Conservation (phyloP, 2,113 vertebrate species). For the Oreochromis tanganicae region DNA sequence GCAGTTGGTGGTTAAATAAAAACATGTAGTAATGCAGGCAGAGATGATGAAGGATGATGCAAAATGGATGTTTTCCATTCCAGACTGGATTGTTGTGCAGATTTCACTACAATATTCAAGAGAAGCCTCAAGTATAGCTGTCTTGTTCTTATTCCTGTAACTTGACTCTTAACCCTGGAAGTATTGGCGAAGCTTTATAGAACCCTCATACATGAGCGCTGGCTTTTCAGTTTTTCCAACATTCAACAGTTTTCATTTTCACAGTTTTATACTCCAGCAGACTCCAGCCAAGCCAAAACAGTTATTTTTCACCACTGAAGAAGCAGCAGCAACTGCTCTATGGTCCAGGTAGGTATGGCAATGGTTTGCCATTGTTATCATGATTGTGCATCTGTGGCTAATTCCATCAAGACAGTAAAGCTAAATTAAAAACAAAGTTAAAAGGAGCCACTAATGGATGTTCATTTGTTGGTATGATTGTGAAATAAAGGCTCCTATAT, state of each 20-base stretch:
- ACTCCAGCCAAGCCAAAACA: not conserved
- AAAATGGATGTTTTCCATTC: not conserved
- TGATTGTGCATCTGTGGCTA: not conserved
- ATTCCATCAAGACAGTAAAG: not conserved
- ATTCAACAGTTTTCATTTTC: not conserved
- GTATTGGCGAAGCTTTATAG: not conserved
- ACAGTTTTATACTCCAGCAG: not conserved
- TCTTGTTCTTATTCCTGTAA: not conserved
- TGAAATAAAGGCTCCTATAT: not conserved
- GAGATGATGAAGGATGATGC: not conserved
- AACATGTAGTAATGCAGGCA: not conserved
- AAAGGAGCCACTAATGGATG: not conserved
- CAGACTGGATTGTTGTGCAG: not conserved
- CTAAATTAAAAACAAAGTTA: not conserved
- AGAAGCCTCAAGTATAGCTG: not conserved
- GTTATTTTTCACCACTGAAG: not conserved
- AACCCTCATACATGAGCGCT: not conserved
- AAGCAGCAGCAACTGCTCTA: not conserved
- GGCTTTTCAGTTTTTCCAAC: not conserved
- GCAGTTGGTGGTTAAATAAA: not conserved
- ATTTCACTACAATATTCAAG: not conserved
- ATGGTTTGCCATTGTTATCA: not conserved
- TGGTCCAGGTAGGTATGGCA: not conserved
- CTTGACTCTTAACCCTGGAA: not conserved
- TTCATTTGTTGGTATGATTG: not conserved